phyloP scores from a whole-genome alignment of 2,888 invertebrate species.

The Baccha elongata region DNA sequence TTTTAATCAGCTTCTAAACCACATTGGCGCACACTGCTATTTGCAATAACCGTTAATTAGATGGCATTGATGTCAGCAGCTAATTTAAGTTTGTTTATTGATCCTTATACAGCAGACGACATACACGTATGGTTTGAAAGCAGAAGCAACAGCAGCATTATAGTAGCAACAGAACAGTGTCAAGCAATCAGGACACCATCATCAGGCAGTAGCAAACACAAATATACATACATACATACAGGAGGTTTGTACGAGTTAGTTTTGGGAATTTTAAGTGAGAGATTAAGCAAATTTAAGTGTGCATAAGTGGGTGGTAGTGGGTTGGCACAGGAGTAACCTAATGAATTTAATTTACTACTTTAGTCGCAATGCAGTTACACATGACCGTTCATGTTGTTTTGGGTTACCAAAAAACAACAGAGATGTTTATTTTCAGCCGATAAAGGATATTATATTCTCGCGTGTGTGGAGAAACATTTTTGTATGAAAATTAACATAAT shows the following conservation, averaged over 20 bases:
- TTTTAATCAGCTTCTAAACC: slow-evolving; percentile 72
- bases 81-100: slow-evolving; percentile 73
- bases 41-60: slow-evolving; percentile 73
- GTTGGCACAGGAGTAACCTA: not conserved
- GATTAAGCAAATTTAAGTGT: slow-evolving; percentile 62
- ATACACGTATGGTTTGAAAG: slow-evolving; percentile 7
- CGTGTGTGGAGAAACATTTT: not conserved
- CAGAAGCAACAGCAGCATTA: not conserved
- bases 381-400: slow-evolving; percentile 30
- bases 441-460: slow-evolving; percentile 5
- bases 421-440: slow-evolving; percentile 35
- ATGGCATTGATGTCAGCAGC: slow-evolving; percentile 73
- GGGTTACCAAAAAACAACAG: slow-evolving; percentile 21
- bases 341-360: slow-evolving; percentile 66
- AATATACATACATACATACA: not conserved
- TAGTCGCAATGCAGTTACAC: slow-evolving; percentile 67
- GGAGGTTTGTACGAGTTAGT: slow-evolving; percentile 32
- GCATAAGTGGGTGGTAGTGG: slow-evolving; percentile 16
- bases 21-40: slow-evolving; percentile 68
- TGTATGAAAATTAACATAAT: slow-evolving; percentile 11
- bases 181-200: slow-evolving; percentile 20
- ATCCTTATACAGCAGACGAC: slow-evolving; percentile 51
- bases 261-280: slow-evolving; percentile 67
- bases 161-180: slow-evolving; percentile 10
- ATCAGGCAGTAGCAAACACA: not conserved